Evolutionary conservation across 2,888 invertebrate species (phyloP), one percentile per base, ranked within the genome.

Genomic region (Erebia aethiops): DNA sequence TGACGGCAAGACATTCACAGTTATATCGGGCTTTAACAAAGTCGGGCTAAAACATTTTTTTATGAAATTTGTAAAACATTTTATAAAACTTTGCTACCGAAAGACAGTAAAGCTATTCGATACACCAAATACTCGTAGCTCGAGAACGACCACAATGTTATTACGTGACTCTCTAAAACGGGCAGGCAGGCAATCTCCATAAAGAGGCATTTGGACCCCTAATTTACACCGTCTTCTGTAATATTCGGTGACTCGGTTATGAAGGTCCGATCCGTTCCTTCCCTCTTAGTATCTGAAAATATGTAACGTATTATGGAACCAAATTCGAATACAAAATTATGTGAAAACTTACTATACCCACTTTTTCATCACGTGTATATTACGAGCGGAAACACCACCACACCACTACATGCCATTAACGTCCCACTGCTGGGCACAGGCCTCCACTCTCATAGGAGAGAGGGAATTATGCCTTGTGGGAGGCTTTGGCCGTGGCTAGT

Each of bases 221-320:
- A 90, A 91, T 91, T 91, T 89, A 90, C 91, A 91, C 90, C 86
- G 89, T 88, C 88, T 88, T 74, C 85, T 81, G 87, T 87, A 89
- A 91, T 90, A 90, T 90, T 82, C 84, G 82, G 78, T 79, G 81
- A 79, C 79, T 79, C 80, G 77, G 85, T 88, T 90, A 91, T 89
- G 87, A 87, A 87, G 87, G 89, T 87, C 84, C 83, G 76, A 72
- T 76, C 73, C 77, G 81, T 76, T 77, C 75, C 71, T 75, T 83
- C 83, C 83, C 83, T 83, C 82, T 81, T 77, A 76, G 78, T 76
- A 71, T 77, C 68, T 60, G 72, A 65, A 69, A 69, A 70, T 74
- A 72, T 72, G 69, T 71, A 71, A 74, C 69, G 66, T 75, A 76
- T 74, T 76, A 76, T 70, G 66, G 70, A 56, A 70, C 68, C 57